Percentiles rank a stretch among this genome's conserved stretches.
These are phyloP conservation scores for Sesamia nonagrioides DNA, from an alignment of 1,140 invertebrate species.

Conservation along the genomic window DNA sequence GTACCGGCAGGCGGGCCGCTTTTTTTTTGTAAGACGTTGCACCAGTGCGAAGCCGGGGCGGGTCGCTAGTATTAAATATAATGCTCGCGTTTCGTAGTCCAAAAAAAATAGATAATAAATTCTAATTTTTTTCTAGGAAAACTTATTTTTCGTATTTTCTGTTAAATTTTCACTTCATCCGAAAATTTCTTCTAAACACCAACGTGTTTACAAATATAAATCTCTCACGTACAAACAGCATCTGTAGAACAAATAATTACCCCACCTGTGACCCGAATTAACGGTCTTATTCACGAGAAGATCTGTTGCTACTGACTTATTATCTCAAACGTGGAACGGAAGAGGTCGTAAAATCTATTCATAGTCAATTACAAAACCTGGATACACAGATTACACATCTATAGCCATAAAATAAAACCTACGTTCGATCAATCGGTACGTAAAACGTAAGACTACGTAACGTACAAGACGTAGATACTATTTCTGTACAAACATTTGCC, in stretches of 20 bases:
- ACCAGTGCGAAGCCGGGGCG: no score
- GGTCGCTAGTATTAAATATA: no score
- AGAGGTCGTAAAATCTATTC: constrained; percentile 16
- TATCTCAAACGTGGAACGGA: not conserved
- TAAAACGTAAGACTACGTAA: constrained; percentile 1
- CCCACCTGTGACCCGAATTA: not conserved
- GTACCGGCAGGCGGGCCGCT: no score
- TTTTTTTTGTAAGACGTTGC: no score
- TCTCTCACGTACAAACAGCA: not conserved
- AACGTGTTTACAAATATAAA: not conserved
- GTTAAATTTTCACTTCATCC: not conserved
- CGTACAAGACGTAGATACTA: constrained; percentile 24
- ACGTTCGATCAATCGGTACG: not conserved
- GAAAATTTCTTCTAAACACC: not conserved
- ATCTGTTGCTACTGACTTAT: not conserved
- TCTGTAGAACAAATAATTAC: not conserved
- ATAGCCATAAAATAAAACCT: not conserved
- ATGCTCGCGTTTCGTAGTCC: no score
- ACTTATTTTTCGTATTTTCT: not conserved
- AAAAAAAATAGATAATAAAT: no score
- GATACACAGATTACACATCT: no score
- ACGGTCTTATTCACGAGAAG: not conserved
- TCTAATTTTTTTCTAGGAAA: not conserved
- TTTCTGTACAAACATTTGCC: constrained; percentile 23
- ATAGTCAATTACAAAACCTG: not conserved